These are phyloP conservation scores for Mycetomoellerius zeteki DNA, from an alignment of 1,140 invertebrate genomes.

Conservation along the genomic window DNA sequence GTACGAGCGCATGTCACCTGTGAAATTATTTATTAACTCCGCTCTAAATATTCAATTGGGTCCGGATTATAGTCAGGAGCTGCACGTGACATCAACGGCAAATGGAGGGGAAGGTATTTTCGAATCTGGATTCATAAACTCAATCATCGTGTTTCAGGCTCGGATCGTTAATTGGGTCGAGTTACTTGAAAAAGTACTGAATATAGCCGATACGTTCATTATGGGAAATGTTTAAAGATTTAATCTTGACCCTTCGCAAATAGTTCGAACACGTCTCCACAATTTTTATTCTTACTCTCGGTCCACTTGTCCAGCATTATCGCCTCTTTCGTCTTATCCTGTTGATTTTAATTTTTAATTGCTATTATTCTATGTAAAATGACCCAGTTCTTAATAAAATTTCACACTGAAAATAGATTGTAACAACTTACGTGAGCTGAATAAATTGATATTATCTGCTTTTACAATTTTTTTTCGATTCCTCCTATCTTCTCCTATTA, in stretches of 20 bases:
- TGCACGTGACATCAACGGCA: not conserved
- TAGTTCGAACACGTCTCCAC: not conserved
- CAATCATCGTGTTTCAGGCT: not conserved
- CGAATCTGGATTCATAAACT: slow-evolving; percentile 24
- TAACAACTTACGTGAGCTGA: not conserved
- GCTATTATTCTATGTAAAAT: not conserved
- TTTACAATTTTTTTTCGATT: not conserved
- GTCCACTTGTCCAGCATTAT: not conserved
- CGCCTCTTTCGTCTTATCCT: not conserved
- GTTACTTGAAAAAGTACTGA: slow-evolving; percentile 18
- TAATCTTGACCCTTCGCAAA: slow-evolving; percentile 19
- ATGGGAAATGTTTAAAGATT: slow-evolving; percentile 39
- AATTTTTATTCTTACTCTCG: not conserved
- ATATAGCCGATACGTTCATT: slow-evolving; percentile 8
- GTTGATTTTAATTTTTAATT: slow-evolving; percentile 24
- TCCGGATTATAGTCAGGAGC: not conserved
- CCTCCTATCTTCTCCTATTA: not conserved
- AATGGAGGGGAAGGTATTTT: not conserved
- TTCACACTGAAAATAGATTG: not conserved
- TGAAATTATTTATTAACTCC: slow-evolving; percentile 51
- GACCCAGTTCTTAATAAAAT: slow-evolving; percentile 16
- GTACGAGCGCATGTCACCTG: slow-evolving; percentile 17
- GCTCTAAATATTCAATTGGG: slow-evolving; percentile 39
- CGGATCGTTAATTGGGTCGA: slow-evolving; percentile 33
- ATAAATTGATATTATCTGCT: not conserved